A percentile compares a stretch with the other conserved stretches of the same genome.
These are phyloP conservation scores for Eueremaeus valkanovi DNA, from an alignment of 2,888 invertebrate genomes.

Conservation along the genomic window DNA sequence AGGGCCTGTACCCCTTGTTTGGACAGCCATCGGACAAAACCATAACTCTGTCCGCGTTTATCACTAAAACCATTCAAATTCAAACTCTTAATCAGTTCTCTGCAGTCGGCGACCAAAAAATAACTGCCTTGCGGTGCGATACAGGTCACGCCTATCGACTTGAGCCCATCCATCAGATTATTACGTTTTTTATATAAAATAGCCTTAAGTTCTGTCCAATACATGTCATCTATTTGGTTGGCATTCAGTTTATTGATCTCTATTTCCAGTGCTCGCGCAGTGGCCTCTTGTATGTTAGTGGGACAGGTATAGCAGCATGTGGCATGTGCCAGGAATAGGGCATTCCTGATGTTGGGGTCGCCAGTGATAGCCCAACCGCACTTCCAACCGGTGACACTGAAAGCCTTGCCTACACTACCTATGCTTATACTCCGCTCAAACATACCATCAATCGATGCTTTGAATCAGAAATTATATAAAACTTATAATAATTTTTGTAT, in stretches of 20 bases:
- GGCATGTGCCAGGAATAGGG: conserved; percentile 71
- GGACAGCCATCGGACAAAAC: conserved; percentile 77
- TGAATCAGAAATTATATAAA: too few species aligned
- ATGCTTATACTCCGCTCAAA: conserved; percentile 95
- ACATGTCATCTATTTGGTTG: conserved; percentile 76
- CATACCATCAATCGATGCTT: conserved; percentile 91
- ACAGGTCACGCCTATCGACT: conserved; percentile 78
- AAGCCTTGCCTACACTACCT: conserved; percentile 95
- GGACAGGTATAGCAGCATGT: conserved; percentile 86
- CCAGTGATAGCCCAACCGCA: conserved; percentile 11
- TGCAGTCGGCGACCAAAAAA: conserved; percentile 92
- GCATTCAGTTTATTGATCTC: conserved; percentile 67
- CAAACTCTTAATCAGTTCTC: conserved; percentile 61
- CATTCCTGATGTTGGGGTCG: not conserved
- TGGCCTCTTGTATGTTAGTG: conserved; percentile 87
- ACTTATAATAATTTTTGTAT: too few species aligned
- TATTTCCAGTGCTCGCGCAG: conserved; percentile 79
- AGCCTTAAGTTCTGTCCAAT: conserved; percentile 68
- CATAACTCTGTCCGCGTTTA: conserved; percentile 76
- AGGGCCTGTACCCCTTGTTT: conserved; percentile 87
- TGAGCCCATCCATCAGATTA: conserved; percentile 67
- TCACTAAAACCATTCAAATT: conserved; percentile 58
- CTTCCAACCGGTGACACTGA: conserved; percentile 84
- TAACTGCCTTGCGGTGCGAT: conserved; percentile 94
- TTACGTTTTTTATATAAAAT: conserved; percentile 61